phyloP scores from a whole-genome alignment of 2,797 vertebrate species.

The Tragopan temminckii region DNA sequence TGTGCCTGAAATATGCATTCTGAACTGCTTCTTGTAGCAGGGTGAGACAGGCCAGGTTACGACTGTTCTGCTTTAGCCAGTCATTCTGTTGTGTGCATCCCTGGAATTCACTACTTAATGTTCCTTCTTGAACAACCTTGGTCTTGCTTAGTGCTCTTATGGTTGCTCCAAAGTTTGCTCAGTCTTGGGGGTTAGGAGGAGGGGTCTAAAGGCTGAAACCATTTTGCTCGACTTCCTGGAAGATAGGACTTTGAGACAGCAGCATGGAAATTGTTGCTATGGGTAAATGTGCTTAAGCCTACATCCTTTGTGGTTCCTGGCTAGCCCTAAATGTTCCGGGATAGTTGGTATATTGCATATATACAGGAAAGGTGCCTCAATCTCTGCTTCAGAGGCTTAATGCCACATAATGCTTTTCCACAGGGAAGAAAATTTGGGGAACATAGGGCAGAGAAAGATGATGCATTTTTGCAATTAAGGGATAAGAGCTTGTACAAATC shows the following conservation, averaged over 20 bases:
- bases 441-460: background rate
- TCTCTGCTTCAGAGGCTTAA: background rate
- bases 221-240: background rate
- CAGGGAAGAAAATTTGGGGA: background rate
- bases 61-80: conserved; percentile 18
- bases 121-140: background rate
- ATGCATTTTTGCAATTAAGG: background rate
- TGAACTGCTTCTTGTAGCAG: conserved; percentile 42
- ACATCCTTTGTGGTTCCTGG: background rate
- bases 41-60: background rate
- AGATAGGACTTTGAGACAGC: background rate
- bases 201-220: background rate
- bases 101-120: background rate
- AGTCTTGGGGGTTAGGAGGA: background rate
- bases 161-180: background rate
- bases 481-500: background rate
- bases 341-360: background rate
- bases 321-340: background rate
- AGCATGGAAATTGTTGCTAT: background rate
- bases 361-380: background rate
- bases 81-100: background rate
- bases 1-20: conserved; percentile 48
- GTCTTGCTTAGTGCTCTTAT: background rate
- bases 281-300: background rate
- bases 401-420: background rate